These are phyloP conservation scores for Escarpia spicata DNA, from an alignment of 2,888 invertebrate species.

Conservation along the genomic window DNA sequence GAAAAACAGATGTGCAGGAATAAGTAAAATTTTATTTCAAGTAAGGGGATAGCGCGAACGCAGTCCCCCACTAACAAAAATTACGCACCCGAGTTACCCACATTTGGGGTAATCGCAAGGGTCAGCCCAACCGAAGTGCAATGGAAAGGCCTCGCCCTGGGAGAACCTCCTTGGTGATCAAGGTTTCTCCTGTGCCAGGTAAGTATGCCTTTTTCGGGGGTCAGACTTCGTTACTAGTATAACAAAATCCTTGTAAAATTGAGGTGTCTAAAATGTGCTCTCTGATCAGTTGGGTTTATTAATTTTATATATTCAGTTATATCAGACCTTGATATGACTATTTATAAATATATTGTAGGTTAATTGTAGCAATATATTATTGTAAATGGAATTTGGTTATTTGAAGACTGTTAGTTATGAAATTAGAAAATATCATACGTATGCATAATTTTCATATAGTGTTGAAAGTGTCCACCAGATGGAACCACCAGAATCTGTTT, in stretches of 20 bases:
- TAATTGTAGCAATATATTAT: background rate
- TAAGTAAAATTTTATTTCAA: background rate
- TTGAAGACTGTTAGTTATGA: background rate
- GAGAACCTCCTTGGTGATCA: slow-evolving; percentile 78
- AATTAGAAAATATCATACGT: background rate
- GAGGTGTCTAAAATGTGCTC: too few relatives aligned
- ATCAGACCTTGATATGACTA: background rate
- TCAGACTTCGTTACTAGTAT: too few relatives aligned
- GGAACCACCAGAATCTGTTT: background rate
- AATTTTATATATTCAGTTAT: too few relatives aligned
- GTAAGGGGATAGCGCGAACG: slow-evolving; percentile 26
- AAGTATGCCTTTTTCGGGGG: slow-evolving; percentile 67
- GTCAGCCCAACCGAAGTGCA: slow-evolving; percentile 80
- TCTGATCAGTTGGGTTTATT: too few relatives aligned
- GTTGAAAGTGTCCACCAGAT: background rate
- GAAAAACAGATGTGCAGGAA: background rate
- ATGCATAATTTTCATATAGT: background rate
- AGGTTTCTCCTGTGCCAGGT: slow-evolving; percentile 80
- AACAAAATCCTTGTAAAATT: too few relatives aligned
- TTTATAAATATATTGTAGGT: background rate
- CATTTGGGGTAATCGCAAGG: slow-evolving; percentile 80
- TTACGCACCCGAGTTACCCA: slow-evolving; percentile 72
- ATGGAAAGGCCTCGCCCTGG: slow-evolving; percentile 78
- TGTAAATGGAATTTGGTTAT: background rate
- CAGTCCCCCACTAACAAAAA: slow-evolving; percentile 40